Base-by-base conservation (phyloP, 2,888 invertebrate species). In the Drosophila acutilabella region DNA sequence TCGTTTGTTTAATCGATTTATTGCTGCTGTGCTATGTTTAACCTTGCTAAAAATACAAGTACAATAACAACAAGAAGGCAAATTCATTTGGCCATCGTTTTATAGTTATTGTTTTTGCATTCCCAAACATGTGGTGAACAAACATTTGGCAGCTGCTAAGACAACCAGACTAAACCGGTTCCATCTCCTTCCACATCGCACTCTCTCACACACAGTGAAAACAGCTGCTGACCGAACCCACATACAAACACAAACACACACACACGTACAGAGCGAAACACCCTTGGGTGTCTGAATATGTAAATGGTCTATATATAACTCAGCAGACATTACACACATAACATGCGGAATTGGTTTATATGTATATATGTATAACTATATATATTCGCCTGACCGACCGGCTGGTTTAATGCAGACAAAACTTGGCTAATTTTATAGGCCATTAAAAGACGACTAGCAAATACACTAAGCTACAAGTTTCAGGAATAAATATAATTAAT, bases 1-100 rank as follows among this genome's bases (percentile, higher is more conserved):
- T 85, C 81, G 74, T 62, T 83, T 85, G 85, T 83, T 83, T 80
- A 83, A 83, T 83, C 83, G 83, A 83, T 83, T 82, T 53, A 30
- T 81, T 65, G 44, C 59, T 66, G 33, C 52, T 45, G 52, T 48
- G 33, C 59, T 61, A 61, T 66, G 58, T 70, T 62, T 79, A 83
- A 80, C 85, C 83, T 83, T 83, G 83, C 83, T 75, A 69, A 80
- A 85, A 85, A 74, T 30, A 30, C 8, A 8, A 30, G 30, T 79
- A 85, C 66, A 73, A 54, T 40, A 58, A 56, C 56, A 61, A 64
- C 47, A 64, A 50, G 18, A 16, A 30, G 8, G 44, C 18, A 33
- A 36, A 52, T 2, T 30, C 36, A 52, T 33, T 53, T 71, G 41
- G 66, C 54, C 61, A 56, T 57, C 52, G 41, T 33, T 48, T 45